phyloP scores from a whole-genome alignment of 2,113 vertebrate genomes.

The Cheilinus undulatus region DNA sequence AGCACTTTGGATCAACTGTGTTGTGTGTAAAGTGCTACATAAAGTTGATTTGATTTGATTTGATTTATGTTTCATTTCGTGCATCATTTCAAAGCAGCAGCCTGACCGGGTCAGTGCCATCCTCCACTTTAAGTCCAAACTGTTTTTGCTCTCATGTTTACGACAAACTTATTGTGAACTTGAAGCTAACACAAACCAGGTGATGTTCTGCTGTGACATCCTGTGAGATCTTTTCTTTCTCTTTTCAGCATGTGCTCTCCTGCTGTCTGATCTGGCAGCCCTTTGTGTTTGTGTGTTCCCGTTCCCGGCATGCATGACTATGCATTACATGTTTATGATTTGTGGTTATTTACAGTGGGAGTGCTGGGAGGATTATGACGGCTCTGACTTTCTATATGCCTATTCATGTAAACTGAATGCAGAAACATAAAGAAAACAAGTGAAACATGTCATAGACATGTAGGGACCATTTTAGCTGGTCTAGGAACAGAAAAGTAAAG shows the following conservation, averaged over 20 bases:
- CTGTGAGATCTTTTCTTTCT: conserved; percentile 4
- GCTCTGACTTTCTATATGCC: background rate
- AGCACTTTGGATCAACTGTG: too few relatives aligned
- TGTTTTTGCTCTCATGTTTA: background rate
- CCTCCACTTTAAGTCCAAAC: background rate
- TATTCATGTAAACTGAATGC: conserved; percentile 18
- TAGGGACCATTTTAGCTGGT: too few relatives aligned
- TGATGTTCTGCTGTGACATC: conserved; percentile 5
- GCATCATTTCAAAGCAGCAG: too few relatives aligned
- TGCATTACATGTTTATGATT: conserved; percentile 29
- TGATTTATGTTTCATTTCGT: too few relatives aligned
- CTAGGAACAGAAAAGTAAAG: too few relatives aligned
- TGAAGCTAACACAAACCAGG: conserved; percentile 36
- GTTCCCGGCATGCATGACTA: background rate
- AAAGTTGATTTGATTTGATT: too few relatives aligned
- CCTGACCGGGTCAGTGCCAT: background rate
- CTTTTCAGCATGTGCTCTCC: conserved; percentile 29
- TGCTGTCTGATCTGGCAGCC: conserved; percentile 27
- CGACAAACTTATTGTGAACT: background rate
- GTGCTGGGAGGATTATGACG: background rate
- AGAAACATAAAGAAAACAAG: too few relatives aligned
- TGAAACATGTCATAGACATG: too few relatives aligned
- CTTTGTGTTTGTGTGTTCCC: conserved; percentile 15
- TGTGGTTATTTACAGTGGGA: conserved; percentile 13
- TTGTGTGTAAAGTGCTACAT: too few relatives aligned